These are phyloP conservation scores for Synanthedon myopaeformis DNA, from an alignment of 2,888 invertebrate species.

Conservation along the genomic window DNA sequence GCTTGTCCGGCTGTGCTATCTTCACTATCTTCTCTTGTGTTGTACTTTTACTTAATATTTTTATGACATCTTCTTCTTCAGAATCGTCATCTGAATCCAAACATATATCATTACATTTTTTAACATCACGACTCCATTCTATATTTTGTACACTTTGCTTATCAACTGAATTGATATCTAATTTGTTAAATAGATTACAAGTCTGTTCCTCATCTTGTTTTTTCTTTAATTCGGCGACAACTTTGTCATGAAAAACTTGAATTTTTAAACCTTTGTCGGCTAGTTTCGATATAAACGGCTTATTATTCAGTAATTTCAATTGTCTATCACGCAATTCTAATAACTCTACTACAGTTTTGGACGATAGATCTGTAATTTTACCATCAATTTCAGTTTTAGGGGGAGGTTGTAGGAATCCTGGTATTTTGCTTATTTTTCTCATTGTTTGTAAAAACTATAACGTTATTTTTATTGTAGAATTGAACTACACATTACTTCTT, in stretches of 20 bases:
- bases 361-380: constrained; percentile 58
- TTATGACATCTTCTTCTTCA: constrained; percentile 69
- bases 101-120: constrained; percentile 27
- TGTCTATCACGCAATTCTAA: constrained; percentile 68
- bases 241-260: constrained; percentile 49
- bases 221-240: constrained; percentile 52
- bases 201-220: constrained; percentile 64
- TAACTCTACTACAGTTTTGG: constrained; percentile 57
- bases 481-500: too few species aligned
- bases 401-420: constrained; percentile 51
- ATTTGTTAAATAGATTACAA: constrained; percentile 55
- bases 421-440: constrained; percentile 47
- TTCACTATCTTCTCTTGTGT: constrained; percentile 60
- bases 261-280: constrained; percentile 73
- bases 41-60: constrained; percentile 69
- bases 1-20: constrained; percentile 49
- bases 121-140: constrained; percentile 71
- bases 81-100: constrained; percentile 72
- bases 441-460: neutral
- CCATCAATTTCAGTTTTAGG: constrained; percentile 66
- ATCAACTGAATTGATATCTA: constrained; percentile 54
- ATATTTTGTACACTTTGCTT: constrained; percentile 62
- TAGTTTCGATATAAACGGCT: constrained; percentile 63
- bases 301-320: constrained; percentile 63
- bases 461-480: too few species aligned